Evolutionary conservation across 2,888 invertebrate genomes (phyloP), one percentile per base, ranked within the genome.

Genomic region (Chrysomela aeneicollis): DNA sequence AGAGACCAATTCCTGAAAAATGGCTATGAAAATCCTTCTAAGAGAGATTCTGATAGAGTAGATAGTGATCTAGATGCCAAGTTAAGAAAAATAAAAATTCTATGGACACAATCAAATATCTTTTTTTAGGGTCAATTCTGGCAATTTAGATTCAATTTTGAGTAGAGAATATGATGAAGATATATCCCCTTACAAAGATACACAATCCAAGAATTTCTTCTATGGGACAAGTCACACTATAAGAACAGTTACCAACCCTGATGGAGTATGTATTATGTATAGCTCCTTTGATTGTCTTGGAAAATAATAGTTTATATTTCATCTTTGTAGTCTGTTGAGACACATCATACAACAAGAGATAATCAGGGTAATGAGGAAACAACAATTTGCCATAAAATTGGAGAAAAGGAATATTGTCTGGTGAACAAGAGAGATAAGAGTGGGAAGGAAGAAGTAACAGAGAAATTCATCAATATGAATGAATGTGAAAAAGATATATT

Each of bases 321-420:
- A 18, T 49, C 30, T 64, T 69, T 78, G 61, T 60, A 83, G 82
- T 83, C 84, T 19, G 79, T 86, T 62, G 88, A 89, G 80, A 85
- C 86, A 26, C 85, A 85, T 50, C 84, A 83, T 73, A 84, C 85
- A 18, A 81, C 87, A 0, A 83, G 81, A 73, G 88, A 89, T 72
- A 85, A 84, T 10, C 81, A 86, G 46, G 89, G 89, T 0, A 87
- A 87, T 72, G 84, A 86, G 70, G 86, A 87, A 72, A 87, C 85
- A 10, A 87, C 85, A n/a, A 78, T 88, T 32, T 87, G 86, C 3
- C 71, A 70, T 42, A 76, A 71, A 74, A 60, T 77, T 9, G 81
- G 78, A 0, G 78, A 81, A 67, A 79, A 81, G 72, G 81, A 82
- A 72, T 78, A 82, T 64, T 81, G 76, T 10, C 59, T 81, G 26